phyloP scores from a whole-genome alignment of 2,113 vertebrate species.

The Numenius arquata region DNA sequence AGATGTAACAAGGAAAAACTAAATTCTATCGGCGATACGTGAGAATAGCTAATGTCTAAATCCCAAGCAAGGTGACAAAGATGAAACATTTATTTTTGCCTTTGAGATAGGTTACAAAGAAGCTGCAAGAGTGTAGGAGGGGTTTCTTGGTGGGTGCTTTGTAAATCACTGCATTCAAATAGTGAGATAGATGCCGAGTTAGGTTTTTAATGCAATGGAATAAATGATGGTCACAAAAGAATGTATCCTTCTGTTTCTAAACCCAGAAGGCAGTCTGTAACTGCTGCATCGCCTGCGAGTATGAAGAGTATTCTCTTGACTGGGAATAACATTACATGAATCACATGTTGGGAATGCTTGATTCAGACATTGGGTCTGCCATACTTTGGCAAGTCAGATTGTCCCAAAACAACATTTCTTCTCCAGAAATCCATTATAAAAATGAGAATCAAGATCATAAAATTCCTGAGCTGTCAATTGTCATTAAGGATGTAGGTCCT shows the following conservation, averaged over 20 bases:
- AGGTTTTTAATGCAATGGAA: not conserved
- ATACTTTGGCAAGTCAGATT: not conserved
- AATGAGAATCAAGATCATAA: not conserved
- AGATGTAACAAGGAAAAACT: not conserved
- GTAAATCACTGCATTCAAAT: not conserved
- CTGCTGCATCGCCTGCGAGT: not conserved
- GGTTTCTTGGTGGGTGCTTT: not conserved
- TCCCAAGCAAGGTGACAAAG: not conserved
- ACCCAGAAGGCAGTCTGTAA: not conserved
- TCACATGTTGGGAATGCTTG: not conserved
- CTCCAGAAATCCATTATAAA: not conserved
- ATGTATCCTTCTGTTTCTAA: not conserved
- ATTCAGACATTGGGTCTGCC: not conserved
- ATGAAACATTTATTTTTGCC: not conserved
- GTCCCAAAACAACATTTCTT: not conserved
- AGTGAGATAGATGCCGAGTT: not conserved
- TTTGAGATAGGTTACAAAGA: not conserved
- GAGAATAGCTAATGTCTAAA: not conserved
- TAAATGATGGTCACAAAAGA: not conserved
- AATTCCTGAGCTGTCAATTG: conserved; percentile 6
- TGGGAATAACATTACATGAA: not conserved
- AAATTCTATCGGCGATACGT: not conserved
- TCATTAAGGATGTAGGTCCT: not conserved
- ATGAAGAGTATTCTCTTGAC: not conserved
- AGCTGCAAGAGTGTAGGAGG: not conserved